Conservation (phyloP, 53 echinoderm and acorn worm species). For the Echinarachnius parma region DNA sequence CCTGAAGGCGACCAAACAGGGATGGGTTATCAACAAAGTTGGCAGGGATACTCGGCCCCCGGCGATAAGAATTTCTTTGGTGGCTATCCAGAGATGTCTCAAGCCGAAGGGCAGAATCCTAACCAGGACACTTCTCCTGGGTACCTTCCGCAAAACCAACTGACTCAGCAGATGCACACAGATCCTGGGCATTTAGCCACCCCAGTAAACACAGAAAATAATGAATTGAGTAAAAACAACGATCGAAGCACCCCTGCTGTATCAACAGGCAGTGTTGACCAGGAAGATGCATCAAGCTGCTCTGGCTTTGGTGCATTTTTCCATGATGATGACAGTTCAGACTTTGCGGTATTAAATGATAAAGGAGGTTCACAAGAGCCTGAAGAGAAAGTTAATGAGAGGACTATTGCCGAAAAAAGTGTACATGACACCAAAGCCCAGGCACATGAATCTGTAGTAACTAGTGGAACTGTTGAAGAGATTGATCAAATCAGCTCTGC, state of each 20-base stretch:
- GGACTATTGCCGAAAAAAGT: slow-evolving; percentile 31
- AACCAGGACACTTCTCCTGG: slow-evolving; percentile 10
- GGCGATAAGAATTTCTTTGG: too few relatives aligned
- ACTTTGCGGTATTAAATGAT: slow-evolving; percentile 12
- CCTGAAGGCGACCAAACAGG: slow-evolving; percentile 16
- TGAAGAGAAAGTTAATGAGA: slow-evolving; percentile 12
- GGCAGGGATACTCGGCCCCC: slow-evolving; percentile 19
- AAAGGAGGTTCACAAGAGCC: slow-evolving; percentile 1
- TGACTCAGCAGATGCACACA: too few relatives aligned
- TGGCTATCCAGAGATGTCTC: neutral
- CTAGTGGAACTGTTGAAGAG: neutral
- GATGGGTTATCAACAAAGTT: slow-evolving; percentile 7
- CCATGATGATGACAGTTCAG: slow-evolving; percentile 47
- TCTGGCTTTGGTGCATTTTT: slow-evolving; percentile 37
- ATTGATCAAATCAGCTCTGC: neutral
- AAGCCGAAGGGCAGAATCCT: slow-evolving; percentile 17
- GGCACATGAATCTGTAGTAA: neutral
- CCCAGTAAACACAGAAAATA: too few relatives aligned
- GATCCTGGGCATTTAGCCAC: too few relatives aligned
- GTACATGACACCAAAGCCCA: neutral
- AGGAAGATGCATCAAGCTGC: slow-evolving; percentile 11
- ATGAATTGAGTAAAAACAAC: too few relatives aligned
- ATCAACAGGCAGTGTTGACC: slow-evolving; percentile 1
- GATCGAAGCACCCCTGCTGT: too few relatives aligned
- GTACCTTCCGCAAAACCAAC: too few relatives aligned